phyloP scores from a whole-genome alignment of 2,888 invertebrate species.

The Tryphoninae sp. region DNA sequence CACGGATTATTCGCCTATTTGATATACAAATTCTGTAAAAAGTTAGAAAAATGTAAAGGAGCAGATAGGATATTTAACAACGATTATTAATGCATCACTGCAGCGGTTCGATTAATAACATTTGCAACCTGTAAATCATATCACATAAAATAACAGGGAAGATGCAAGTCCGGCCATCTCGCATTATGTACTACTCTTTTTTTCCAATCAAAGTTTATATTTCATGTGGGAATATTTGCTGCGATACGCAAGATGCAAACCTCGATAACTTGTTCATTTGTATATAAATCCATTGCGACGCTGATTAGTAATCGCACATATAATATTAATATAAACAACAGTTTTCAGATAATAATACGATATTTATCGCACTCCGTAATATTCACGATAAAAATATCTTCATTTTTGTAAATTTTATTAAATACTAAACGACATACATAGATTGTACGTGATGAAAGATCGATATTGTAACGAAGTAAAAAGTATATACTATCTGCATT shows the following conservation, averaged over 20 bases:
- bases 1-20: slow-evolving; percentile 47
- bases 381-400: slow-evolving; percentile 43
- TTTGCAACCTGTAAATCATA: slow-evolving; percentile 56
- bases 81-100: slow-evolving; percentile 13
- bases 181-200: slow-evolving; percentile 2
- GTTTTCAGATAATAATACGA: slow-evolving; percentile 29
- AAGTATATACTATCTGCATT: slow-evolving; percentile 43
- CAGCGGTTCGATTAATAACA: slow-evolving; percentile 26
- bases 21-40: slow-evolving; percentile 46
- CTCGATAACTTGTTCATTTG: slow-evolving; percentile 32
- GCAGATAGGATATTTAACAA: slow-evolving; percentile 20
- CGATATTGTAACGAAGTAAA: slow-evolving; percentile 34
- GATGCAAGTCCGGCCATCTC: slow-evolving; percentile 11
- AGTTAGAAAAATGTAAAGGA: background rate
- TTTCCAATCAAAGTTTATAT: slow-evolving; percentile 10
- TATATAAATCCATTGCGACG: slow-evolving; percentile 3
- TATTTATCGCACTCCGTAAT: slow-evolving; percentile 24
- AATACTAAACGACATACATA: slow-evolving; percentile 31
- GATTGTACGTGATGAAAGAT: slow-evolving; percentile 48
- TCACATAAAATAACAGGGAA: slow-evolving; percentile 39
- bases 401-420: slow-evolving; percentile 59
- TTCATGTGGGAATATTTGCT: slow-evolving; percentile 18
- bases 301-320: slow-evolving; percentile 39
- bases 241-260: slow-evolving; percentile 18
- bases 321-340: slow-evolving; percentile 24